These are phyloP conservation scores for Chaenocephalus aceratus DNA, from an alignment of 2,113 vertebrate genomes.

Conservation along the genomic window DNA sequence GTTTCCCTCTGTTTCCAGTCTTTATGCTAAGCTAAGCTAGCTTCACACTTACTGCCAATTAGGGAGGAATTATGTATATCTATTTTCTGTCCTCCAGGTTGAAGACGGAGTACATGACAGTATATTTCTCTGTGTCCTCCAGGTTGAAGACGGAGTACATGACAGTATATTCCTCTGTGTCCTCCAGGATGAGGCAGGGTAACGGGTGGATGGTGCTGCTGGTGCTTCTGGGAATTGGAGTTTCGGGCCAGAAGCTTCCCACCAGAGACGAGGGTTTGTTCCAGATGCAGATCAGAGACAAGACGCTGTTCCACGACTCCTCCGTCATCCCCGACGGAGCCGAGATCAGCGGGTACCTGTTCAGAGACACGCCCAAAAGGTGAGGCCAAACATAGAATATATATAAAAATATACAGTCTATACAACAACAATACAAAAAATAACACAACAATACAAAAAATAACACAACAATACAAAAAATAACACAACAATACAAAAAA, in stretches of 20 bases:
- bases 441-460: too few relatives aligned
- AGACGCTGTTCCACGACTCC: slow-evolving; percentile 92
- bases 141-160: too few relatives aligned
- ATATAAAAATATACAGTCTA: too few relatives aligned
- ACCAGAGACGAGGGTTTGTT: slow-evolving; percentile 97
- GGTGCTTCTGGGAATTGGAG: slow-evolving; percentile 81
- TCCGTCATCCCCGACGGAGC: slow-evolving; percentile 96
- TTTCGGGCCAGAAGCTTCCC: slow-evolving; percentile 91
- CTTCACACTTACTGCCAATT: too few relatives aligned
- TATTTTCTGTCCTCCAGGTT: not conserved
- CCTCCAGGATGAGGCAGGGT: slow-evolving; percentile 88
- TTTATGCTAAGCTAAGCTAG: too few relatives aligned
- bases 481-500: too few relatives aligned
- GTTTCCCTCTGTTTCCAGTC: too few relatives aligned
- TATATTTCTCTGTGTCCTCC: not conserved
- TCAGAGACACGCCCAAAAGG: slow-evolving; percentile 97
- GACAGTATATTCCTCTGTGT: too few relatives aligned
- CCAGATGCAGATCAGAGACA: slow-evolving; percentile 97
- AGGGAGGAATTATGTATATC: too few relatives aligned
- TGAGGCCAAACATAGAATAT: slow-evolving; percentile 59
- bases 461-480: too few relatives aligned
- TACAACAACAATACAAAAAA: too few relatives aligned
- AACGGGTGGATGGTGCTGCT: slow-evolving; percentile 79
- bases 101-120: not conserved
- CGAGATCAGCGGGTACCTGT: slow-evolving; percentile 95